phyloP scores from a whole-genome alignment of 2,888 invertebrate species.

The Stictocephala bisonia region DNA sequence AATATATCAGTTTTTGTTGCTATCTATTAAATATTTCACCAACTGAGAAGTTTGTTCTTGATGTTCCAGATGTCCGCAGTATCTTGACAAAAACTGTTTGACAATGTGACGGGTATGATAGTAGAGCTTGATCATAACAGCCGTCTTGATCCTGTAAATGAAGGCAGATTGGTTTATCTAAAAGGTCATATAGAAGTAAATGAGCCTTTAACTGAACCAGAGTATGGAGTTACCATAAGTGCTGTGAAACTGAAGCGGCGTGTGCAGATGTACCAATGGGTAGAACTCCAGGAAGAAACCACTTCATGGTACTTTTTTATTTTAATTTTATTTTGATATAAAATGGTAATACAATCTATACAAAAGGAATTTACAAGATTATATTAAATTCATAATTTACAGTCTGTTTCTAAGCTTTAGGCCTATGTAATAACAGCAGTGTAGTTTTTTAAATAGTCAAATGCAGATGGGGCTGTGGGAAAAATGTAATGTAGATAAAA shows the following conservation, averaged over 20 bases:
- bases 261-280: constrained; percentile 96
- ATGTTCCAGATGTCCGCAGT: constrained; percentile 1
- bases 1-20: too few species aligned
- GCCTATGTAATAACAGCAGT: too few species aligned
- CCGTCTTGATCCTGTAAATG: constrained; percentile 65
- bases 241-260: constrained; percentile 86
- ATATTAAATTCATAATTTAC: too few species aligned
- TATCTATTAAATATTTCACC: neutral
- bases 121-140: neutral
- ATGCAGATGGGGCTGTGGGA: too few species aligned
- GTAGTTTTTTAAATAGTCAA: too few species aligned
- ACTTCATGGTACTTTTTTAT: neutral
- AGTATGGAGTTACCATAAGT: constrained; percentile 85
- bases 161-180: constrained; percentile 82
- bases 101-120: constrained; percentile 2
- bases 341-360: neutral
- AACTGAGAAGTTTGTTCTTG: neutral
- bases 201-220: constrained; percentile 86
- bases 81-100: constrained; percentile 5
- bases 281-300: constrained; percentile 71
- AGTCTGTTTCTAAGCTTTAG: too few species aligned
- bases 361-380: too few species aligned
- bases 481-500: too few species aligned
- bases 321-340: neutral
- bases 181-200: constrained; percentile 78